phyloP scores from a whole-genome alignment of 2,888 invertebrate genomes.

The Drosophila pseudotalamancana region DNA sequence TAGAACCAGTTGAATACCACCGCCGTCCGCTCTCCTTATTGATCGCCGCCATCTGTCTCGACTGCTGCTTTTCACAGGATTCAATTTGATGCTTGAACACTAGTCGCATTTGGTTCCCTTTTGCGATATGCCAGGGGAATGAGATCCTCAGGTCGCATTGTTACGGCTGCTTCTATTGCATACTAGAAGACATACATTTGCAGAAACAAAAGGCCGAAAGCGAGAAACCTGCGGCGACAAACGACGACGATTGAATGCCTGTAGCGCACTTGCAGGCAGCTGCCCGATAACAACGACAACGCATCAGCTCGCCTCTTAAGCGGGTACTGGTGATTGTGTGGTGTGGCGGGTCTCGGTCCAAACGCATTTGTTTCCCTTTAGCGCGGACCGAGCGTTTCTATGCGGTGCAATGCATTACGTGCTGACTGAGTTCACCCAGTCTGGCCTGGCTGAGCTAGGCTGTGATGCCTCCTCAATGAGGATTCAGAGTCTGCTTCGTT shows the following conservation, averaged over 20 bases:
- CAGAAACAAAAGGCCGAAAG: constrained; percentile 19
- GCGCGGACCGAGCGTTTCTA: constrained; percentile 77
- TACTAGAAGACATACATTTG: constrained; percentile 23
- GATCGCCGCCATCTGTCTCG: constrained; percentile 13
- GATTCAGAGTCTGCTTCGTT: constrained; percentile 19
- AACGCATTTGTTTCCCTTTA: constrained; percentile 78
- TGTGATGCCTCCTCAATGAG: constrained; percentile 13
- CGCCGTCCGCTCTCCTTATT: constrained; percentile 19
- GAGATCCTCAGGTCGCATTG: constrained; percentile 27
- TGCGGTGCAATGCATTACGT: constrained; percentile 74
- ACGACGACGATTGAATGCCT: constrained; percentile 54
- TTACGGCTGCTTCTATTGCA: constrained; percentile 18
- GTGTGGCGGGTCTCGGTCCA: constrained; percentile 78
- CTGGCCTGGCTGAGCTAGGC: constrained; percentile 22
- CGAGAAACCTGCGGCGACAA: constrained; percentile 4
- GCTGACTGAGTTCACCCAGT: constrained; percentile 34
- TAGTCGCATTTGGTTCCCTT: constrained; percentile 75
- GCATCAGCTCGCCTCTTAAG: constrained; percentile 68
- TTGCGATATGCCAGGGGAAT: constrained; percentile 66
- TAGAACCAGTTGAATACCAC: constrained; percentile 44
- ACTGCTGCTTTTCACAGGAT: constrained; percentile 33
- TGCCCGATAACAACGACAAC: constrained; percentile 77
- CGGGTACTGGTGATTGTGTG: constrained; percentile 71
- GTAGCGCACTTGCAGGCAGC: constrained; percentile 73
- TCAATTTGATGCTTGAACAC: constrained; percentile 64